Evolutionary conservation across 2,888 invertebrate species (phyloP).

Genomic region (Liopterus haemorrhoidalis): DNA sequence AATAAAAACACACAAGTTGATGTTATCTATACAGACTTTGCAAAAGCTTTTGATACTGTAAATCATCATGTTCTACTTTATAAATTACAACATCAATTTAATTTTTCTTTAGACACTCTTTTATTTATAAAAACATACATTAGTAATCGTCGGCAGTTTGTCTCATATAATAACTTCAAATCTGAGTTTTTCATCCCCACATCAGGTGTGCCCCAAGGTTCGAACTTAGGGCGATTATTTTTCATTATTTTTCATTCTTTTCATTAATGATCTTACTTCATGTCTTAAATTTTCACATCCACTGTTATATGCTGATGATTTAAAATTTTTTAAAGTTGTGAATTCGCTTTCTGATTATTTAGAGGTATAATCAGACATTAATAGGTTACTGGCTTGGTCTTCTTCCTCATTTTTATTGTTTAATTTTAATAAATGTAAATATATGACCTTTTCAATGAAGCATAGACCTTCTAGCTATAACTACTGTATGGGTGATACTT

Average conservation of each 20-base stretch:
- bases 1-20: constrained; percentile 10
- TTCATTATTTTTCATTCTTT: not conserved
- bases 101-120: not conserved
- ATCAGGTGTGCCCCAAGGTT: not conserved
- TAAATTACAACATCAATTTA: not conserved
- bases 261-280: not conserved
- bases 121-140: not conserved
- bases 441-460: not conserved
- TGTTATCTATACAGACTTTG: not conserved
- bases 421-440: not conserved
- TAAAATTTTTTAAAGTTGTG: not conserved
- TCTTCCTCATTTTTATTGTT: not conserved
- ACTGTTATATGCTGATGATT: not conserved
- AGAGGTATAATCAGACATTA: not conserved
- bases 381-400: not conserved
- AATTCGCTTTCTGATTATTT: not conserved
- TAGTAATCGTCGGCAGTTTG: not conserved
- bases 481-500: not conserved
- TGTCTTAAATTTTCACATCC: not conserved
- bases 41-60: constrained; percentile 1
- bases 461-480: not conserved
- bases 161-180: not conserved
- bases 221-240: not conserved
- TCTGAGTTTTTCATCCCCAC: not conserved
- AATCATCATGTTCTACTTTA: not conserved